Evolutionary conservation across 2,797 vertebrate genomes (phyloP), one percentile per base, ranked within the genome.

Genomic region (Pagetopsis macropterus): DNA sequence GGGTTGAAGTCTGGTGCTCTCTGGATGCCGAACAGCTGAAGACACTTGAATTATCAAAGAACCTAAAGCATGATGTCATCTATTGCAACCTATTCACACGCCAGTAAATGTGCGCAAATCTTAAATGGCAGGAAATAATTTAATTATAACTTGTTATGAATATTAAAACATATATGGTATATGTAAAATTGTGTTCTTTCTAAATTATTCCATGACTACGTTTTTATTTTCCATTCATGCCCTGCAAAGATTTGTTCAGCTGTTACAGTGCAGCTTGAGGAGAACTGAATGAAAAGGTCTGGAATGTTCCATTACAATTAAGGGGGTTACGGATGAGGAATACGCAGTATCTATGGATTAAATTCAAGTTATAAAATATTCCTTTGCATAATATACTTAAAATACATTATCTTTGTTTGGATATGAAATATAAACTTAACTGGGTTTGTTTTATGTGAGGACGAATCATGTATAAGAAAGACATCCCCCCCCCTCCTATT

Each of bases 281-380:
- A 79, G 84, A 83, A 0, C 4, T 94, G 92, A 93, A 94, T 94
- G 92, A 93, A 93, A 86, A 70, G 41, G 77, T 73, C 84, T 65
- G 88, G 93, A 71, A 31, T 48, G 75, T 82, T 87, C 93, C 91
- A 93, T 89, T 78, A 45, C 1, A 17, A 5, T 21, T 1, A 10
- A 41, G 63, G 59, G 75, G 72, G 46, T n/a, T 1, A 0, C 0
- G 1, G 0, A 3, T 40, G 21, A 6, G 1, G 5, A 5, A 43
- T 2, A 27, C 12, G 4, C 10, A 16, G 1, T 33, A 33, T 21
- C 1, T 23, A 5, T 8, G 1, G 1, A 13, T 6, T 0, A 0
- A 43, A 33, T 2, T 1, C 1, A 2, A 4, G 10, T 31, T 9
- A 15, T 11, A 0, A 31, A 15, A 56, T 4, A 0, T 17, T 31